Base-by-base conservation (phyloP, 2,113 vertebrate species). In the Lophura nycthemera region DNA sequence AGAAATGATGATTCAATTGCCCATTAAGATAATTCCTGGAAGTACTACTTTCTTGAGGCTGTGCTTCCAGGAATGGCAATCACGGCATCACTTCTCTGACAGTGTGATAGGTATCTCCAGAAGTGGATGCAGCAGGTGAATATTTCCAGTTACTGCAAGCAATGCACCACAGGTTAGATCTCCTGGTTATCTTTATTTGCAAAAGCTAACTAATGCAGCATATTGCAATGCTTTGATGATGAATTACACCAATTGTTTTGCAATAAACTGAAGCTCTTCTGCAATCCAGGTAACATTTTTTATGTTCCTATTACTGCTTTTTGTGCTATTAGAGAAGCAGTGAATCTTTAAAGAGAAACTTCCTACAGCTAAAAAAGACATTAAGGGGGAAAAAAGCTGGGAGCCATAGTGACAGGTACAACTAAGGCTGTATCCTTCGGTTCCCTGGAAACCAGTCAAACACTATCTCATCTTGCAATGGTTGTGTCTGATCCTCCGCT, bases 391-490 rank as follows among this genome's bases (percentile, higher is more conserved):
- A 98, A 98, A 98, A 98, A 97, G 97, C 98, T 98, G 98, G 98
- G 97, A 98, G 98, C 98, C 97, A 96, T 97, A 95, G 97, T 99
- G 99, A 99, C 98, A 98, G 98, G 98, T 98, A 98, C 98, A 98
- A 98, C 96, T 96, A 97, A 98, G 97, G 96, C 96, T 97, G 96
- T 96, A 97, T 98, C 97, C 97, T 98, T 97, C 90, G 83, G 98
- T 98, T 98, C 98, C 98, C 98, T 98, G 98, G 98, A 98, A 98
- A 98, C 98, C 97, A 98, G 98, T 98, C 99, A 98, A 99, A 99
- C 98, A 98, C 98, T 98, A 98, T 96, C 98, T 98, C 98, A 98
- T 99, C 98, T 98, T 98, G 98, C 98, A 96, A 96, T 98, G 96
- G 98, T 98, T 96, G 97, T 97, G 98, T 98, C 98, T 98, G 98